Evolutionary conservation across 2,797 vertebrate genomes (phyloP), one percentile per base, ranked within the genome.

Genomic region (Enteromius unitaeniatus): DNA sequence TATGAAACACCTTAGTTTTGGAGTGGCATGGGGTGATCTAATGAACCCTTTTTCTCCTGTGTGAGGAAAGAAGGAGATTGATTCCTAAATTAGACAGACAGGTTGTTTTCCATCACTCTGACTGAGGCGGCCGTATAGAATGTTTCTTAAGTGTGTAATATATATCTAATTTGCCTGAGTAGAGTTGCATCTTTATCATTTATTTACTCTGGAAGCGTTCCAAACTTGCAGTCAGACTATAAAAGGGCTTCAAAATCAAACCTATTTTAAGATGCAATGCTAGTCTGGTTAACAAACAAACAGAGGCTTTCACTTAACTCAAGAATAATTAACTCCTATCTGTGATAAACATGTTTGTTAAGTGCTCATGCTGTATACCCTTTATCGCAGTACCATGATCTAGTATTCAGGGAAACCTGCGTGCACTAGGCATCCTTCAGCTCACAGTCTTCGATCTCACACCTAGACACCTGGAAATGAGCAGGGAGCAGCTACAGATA

Each of bases 1-100:
- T 88, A 87, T 88, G 88, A 89, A 89, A 88, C 82, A 87, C 87
- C 87, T 88, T 75, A 85, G 80, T 87, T 88, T 89, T 85, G 79
- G 78, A 85, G 82, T 86, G 85, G 83, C 83, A 73, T 82, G 37
- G 69, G 85, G 53, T 64, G 82, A 84, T 84, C 86, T 87, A 87
- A 87, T 87, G 86, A 87, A 86, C 84, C 82, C 65, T 85, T 23
- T 68, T 86, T 79, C 85, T 86, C 78, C 74, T 81, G 82, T 85
- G 60, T 53, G 55, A 83, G 70, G 72, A 84, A 86, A 81, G 75
- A 83, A 75, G 72, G 65, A 40, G 79, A 83, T 85, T 89, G 84
- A 87, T 69, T 86, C 80, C 85, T 65, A 65, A 82, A 86, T 78
- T 68, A 86, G 80, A 83, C 82, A 79, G 79, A 83, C 76, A 67